These are phyloP conservation scores for Vipera latastei DNA, from an alignment of 2,797 vertebrate genomes.

Conservation along the genomic window DNA sequence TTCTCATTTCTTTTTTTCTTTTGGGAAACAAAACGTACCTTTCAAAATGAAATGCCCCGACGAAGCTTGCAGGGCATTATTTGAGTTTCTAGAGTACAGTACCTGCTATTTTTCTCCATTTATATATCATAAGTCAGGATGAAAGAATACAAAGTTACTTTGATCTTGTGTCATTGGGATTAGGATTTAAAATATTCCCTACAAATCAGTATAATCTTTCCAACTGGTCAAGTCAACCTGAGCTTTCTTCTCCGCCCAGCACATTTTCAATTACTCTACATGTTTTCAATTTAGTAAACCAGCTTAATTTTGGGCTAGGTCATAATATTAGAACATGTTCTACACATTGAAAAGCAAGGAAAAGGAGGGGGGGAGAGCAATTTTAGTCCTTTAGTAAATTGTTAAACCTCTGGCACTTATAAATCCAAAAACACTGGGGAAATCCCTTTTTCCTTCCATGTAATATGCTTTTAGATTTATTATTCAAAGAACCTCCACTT, in stretches of 20 bases:
- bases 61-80: conserved; percentile 46
- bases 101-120: conserved; percentile 67
- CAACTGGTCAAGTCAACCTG: conserved; percentile 65
- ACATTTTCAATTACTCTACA: conserved; percentile 81
- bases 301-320: conserved; percentile 78
- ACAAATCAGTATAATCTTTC: conserved; percentile 78
- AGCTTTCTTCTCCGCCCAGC: conserved; percentile 69
- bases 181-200: conserved; percentile 72
- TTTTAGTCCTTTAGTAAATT: conserved; percentile 79
- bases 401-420: conserved; percentile 80
- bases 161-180: conserved; percentile 66
- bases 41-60: conserved; percentile 45
- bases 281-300: conserved; percentile 82
- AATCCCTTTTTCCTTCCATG: conserved; percentile 78
- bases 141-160: conserved; percentile 61
- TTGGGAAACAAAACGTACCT: conserved; percentile 56
- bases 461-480: conserved; percentile 84
- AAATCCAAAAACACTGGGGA: conserved; percentile 80
- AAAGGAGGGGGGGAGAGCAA: conserved; percentile 65
- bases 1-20: conserved; percentile 55
- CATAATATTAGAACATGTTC: conserved; percentile 79
- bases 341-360: conserved; percentile 58
- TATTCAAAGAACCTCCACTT: conserved; percentile 79
- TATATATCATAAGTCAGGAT: conserved; percentile 61
- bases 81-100: conserved; percentile 63